Percentiles rank a stretch among this genome's conserved stretches.
These are phyloP conservation scores for Microctonus hyperodae DNA, from an alignment of 2,888 invertebrate genomes.

Conservation along the genomic window DNA sequence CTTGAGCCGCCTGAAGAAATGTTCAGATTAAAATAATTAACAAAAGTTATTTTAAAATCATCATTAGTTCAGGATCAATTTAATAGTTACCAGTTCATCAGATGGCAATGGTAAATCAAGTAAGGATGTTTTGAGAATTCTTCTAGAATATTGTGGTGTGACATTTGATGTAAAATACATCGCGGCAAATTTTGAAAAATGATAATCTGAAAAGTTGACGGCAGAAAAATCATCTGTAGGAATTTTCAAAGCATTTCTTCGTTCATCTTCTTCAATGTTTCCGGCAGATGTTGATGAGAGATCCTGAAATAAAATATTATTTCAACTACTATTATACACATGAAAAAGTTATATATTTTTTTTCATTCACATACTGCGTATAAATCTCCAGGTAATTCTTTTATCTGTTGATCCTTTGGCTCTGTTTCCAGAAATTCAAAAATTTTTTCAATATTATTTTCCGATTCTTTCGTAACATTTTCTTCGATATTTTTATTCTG, in stretches of 20 bases:
- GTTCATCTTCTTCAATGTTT: slow-evolving; percentile 68
- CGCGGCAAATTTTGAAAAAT: slow-evolving; percentile 98
- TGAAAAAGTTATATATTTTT: not conserved
- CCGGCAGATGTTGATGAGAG: slow-evolving; percentile 68
- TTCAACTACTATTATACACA: not conserved
- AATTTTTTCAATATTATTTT: slow-evolving; percentile 71
- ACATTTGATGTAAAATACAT: slow-evolving; percentile 99
- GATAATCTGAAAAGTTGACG: slow-evolving; percentile 91
- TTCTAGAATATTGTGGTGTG: slow-evolving; percentile 92
- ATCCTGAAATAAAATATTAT: slow-evolving; percentile 43
- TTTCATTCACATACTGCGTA: slow-evolving; percentile 41
- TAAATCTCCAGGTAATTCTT: slow-evolving; percentile 43
- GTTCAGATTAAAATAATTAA: too few relatives aligned
- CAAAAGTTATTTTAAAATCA: too few relatives aligned
- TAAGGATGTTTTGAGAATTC: slow-evolving; percentile 92
- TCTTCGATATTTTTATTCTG: slow-evolving; percentile 60
- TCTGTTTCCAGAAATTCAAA: slow-evolving; percentile 74
- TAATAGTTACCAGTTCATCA: too few relatives aligned
- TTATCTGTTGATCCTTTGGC: slow-evolving; percentile 36
- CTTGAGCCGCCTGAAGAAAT: slow-evolving; percentile 96
- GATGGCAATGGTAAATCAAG: slow-evolving; percentile 83
- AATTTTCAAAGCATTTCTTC: slow-evolving; percentile 39
- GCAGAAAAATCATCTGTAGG: slow-evolving; percentile 41
- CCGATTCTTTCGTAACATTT: slow-evolving; percentile 62
- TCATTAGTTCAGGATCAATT: too few relatives aligned